phyloP scores from a whole-genome alignment of 2,113 vertebrate genomes.

The Cichladusa arquata region DNA sequence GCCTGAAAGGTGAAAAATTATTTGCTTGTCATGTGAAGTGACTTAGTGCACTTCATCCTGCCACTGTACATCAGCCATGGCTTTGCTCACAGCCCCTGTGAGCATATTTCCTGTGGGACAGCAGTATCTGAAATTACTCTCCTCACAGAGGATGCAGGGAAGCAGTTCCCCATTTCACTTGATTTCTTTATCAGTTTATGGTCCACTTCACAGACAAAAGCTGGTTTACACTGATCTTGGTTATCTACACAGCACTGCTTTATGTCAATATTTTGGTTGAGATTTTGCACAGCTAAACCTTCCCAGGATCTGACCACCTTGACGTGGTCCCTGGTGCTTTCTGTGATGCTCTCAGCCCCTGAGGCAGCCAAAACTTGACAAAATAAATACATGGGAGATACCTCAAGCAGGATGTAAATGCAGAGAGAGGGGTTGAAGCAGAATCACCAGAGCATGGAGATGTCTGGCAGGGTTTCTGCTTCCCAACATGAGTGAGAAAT shows the following conservation, averaged over 20 bases:
- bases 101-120: background rate
- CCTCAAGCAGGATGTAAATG: background rate
- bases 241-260: background rate
- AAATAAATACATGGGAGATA: background rate
- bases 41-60: background rate
- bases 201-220: background rate
- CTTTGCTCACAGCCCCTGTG: background rate
- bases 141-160: background rate
- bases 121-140: background rate
- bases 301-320: background rate
- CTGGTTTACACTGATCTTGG: background rate
- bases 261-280: background rate
- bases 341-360: accelerated
- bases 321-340: accelerated
- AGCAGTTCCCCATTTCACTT: background rate
- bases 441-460: accelerated
- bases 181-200: background rate
- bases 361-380: background rate
- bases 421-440: background rate
- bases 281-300: background rate
- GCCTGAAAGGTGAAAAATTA: background rate
- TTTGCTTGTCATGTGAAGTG: background rate
- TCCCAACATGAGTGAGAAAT: background rate
- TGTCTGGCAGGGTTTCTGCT: background rate
- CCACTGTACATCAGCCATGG: background rate